Conservation (phyloP, 2,888 invertebrate species). For the Catocala nupta region DNA sequence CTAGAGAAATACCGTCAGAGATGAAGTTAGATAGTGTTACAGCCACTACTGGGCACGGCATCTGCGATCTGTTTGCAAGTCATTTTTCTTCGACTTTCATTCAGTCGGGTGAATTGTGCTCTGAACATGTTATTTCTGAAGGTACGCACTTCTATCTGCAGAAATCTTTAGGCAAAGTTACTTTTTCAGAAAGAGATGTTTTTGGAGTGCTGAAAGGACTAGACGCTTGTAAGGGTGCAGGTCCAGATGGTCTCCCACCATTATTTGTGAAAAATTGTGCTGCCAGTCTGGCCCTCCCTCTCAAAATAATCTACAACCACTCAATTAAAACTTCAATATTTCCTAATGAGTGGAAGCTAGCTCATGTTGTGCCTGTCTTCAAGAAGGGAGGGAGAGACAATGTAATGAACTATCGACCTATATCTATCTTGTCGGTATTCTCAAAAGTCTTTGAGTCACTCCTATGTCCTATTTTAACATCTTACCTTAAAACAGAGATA, state of each 20-base stretch:
- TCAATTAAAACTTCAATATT: slow-evolving; percentile 10
- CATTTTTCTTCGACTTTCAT: slow-evolving; percentile 1
- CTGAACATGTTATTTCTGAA: too few species aligned
- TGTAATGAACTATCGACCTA: slow-evolving; percentile 9
- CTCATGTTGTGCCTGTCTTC: slow-evolving; percentile 6
- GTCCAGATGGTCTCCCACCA: slow-evolving; percentile 12
- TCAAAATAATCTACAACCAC: slow-evolving; percentile 7
- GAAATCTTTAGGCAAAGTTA: neutral
- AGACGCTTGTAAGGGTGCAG: slow-evolving; percentile 8
- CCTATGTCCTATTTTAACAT: neutral
- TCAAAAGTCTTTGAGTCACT: neutral
- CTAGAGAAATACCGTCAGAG: neutral
- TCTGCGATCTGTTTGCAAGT: neutral
- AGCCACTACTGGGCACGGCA: neutral
- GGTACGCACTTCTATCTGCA: neutral
- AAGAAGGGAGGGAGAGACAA: slow-evolving; percentile 3
- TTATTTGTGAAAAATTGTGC: slow-evolving; percentile 11
- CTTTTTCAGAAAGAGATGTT: slow-evolving; percentile 3
- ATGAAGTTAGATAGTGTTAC: neutral
- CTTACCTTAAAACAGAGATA: neutral
- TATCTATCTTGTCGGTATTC: slow-evolving; percentile 5
- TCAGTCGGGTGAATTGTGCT: neutral
- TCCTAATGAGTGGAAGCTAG: slow-evolving; percentile 6
- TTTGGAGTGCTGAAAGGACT: neutral
- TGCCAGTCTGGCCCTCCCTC: neutral